Percentiles rank a stretch among this genome's conserved stretches.
These are phyloP conservation scores for Pseudorhiza aurosa DNA, from an alignment of 30 jellyfish, hydroid and myxozoan species.

Conservation along the genomic window DNA sequence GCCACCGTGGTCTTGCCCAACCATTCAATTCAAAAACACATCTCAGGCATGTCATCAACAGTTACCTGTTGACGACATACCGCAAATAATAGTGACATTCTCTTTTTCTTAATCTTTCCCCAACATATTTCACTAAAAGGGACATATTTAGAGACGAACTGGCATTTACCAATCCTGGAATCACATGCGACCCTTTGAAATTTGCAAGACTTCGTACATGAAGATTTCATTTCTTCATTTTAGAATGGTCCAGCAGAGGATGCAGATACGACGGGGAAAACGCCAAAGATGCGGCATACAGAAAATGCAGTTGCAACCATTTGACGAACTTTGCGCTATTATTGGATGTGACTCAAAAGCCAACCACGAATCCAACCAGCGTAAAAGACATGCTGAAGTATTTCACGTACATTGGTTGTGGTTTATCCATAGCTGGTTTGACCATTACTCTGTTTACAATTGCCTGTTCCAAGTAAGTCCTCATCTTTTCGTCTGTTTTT, in stretches of 20 bases:
- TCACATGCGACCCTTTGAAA: no score
- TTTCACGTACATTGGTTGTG: constrained; percentile 46
- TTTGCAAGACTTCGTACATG: no score
- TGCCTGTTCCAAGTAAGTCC: constrained; percentile 21
- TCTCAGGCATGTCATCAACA: no score
- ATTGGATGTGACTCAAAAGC: constrained; percentile 32
- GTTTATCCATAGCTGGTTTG: constrained; percentile 24
- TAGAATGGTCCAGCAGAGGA: constrained; percentile 41
- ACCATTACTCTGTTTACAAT: constrained; percentile 14
- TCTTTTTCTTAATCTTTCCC: no score
- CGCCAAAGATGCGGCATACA: background rate
- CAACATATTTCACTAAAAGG: no score
- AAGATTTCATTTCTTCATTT: background rate
- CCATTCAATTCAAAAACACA: no score
- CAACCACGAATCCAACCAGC: background rate
- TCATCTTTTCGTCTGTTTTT: no score
- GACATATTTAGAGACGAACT: no score
- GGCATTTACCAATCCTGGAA: no score
- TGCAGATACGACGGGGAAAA: constrained; percentile 17
- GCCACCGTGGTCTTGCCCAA: no score
- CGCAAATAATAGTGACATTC: no score
- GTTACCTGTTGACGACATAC: no score
- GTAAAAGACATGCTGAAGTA: constrained; percentile 1
- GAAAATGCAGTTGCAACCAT: constrained; percentile 32
- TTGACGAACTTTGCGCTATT: constrained; percentile 45